phyloP scores from a whole-genome alignment of 2,113 vertebrate species.

The Cynoglossus semilaevis region DNA sequence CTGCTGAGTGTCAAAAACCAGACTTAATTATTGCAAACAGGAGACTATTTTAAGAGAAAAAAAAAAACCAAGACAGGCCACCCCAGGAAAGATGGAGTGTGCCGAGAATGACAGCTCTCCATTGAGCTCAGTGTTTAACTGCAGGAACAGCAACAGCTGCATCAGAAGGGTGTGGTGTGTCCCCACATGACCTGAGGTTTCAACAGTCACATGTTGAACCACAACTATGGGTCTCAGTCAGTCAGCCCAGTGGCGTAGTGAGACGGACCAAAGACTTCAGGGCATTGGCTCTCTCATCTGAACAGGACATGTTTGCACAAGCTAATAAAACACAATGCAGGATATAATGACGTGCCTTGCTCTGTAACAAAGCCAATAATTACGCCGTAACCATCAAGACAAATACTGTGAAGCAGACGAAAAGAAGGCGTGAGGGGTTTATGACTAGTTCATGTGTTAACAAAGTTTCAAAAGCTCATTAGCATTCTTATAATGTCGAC shows the following conservation, averaged over 20 bases:
- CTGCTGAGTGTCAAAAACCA: neutral
- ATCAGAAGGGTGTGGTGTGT: slow-evolving; percentile 54
- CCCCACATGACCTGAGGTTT: slow-evolving; percentile 51
- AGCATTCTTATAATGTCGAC: too few relatives aligned
- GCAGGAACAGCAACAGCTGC: slow-evolving; percentile 27
- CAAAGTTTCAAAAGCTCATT: too few relatives aligned
- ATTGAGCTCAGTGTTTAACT: slow-evolving; percentile 36
- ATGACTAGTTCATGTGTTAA: neutral
- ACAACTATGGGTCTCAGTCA: slow-evolving; percentile 51
- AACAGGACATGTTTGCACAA: slow-evolving; percentile 29
- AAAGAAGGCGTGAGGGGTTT: slow-evolving; percentile 46
- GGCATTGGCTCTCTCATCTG: slow-evolving; percentile 32
- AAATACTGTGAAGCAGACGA: slow-evolving; percentile 28
- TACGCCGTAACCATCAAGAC: slow-evolving; percentile 61
- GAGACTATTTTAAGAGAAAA: slow-evolving; percentile 30
- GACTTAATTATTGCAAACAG: slow-evolving; percentile 27
- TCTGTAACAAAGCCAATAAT: slow-evolving; percentile 28
- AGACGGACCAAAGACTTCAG: slow-evolving; percentile 15
- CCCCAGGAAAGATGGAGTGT: slow-evolving; percentile 23
- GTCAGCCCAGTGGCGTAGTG: slow-evolving; percentile 35
- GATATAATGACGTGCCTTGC: slow-evolving; percentile 36
- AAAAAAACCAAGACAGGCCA: slow-evolving; percentile 25
- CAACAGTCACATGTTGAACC: slow-evolving; percentile 48
- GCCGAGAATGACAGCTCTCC: slow-evolving; percentile 40
- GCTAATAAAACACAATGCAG: slow-evolving; percentile 34